Base-by-base conservation (phyloP, 2,113 vertebrate genomes). In the Grantiella picta region DNA sequence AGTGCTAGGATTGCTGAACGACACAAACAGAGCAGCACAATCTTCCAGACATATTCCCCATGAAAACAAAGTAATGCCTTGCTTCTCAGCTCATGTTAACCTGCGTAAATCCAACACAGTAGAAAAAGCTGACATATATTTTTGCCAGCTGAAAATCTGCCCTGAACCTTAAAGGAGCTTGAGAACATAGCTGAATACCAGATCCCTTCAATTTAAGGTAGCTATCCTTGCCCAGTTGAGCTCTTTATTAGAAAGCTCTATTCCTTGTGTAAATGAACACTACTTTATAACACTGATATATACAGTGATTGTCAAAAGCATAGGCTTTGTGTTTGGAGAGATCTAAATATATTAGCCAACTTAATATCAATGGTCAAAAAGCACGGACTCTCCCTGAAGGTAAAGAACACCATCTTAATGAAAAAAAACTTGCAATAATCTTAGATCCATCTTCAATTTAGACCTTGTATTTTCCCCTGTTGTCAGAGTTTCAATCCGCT, bases 351-450 rank as follows among this genome's bases (percentile, higher is more conserved):
- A 91, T 85, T 95, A 82, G 27, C 11, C 57, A 49, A 89, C 82
- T 86, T 64, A 77, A 69, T 85, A 82, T 35, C 70, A 82, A 22
- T 66, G 27, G 38, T 33, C 53, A 77, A 90, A 92, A 92, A 85
- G 21, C 53, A 72, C 8, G 10, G 38, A 61, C 42, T 76, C 78
- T 94, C 87, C 93, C 82, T 80, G 91, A 87, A 95, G 91, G 87
- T 68, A 80, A 92, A 94, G 84, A 94, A 94, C 59, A 85, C 15
- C 12, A 12, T 90, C 47, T 82, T 93, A 95, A 93, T 97, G 90
- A 95, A 93, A 96, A 92, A 93, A 92, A 54, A 1, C 47, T 52
- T 57, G 90, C 90, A 97, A 95, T 90, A 90, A 96, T 92, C 90
- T 86, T 80, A 71, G 71, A 87, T 91, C 79, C 57, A 89, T 92